A percentile compares a stretch with the other conserved stretches of the same genome.
Evolutionary conservation across 1,140 invertebrate species (phyloP).

Genomic region (Formica exsecta): DNA sequence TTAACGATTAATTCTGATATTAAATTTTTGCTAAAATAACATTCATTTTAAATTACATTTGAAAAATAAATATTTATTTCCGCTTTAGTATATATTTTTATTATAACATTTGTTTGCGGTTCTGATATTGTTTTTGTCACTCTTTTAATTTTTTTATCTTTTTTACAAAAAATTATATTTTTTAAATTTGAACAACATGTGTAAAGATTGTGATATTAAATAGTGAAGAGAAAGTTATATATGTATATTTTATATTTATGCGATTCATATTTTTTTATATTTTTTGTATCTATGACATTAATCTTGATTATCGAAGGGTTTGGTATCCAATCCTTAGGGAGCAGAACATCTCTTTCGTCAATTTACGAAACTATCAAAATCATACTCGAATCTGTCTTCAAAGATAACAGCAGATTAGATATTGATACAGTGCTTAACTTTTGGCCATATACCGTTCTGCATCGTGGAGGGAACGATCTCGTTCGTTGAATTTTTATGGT

Average conservation of each 20-base stretch:
- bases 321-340: not conserved
- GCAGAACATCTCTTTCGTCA: not conserved
- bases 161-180: not conserved
- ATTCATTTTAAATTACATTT: not conserved
- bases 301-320: not conserved
- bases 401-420: constrained; percentile 70
- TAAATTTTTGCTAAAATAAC: not conserved
- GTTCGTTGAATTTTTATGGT: constrained; percentile 78
- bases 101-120: not conserved
- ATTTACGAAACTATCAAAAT: constrained; percentile 47
- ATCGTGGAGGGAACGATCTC: constrained; percentile 58
- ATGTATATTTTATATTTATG: no score
- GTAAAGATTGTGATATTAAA: not conserved
- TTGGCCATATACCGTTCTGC: constrained; percentile 60
- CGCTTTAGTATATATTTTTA: not conserved
- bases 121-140: not conserved
- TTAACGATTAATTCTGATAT: not conserved
- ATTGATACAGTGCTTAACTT: constrained; percentile 68
- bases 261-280: not conserved
- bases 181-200: not conserved
- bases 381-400: constrained; percentile 62
- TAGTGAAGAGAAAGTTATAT: no score
- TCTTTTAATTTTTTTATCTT: not conserved
- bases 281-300: constrained; percentile 1
- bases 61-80: not conserved